Evolutionary conservation across 2,797 vertebrate species (phyloP).

Genomic region (Aulostomus chinensis): DNA sequence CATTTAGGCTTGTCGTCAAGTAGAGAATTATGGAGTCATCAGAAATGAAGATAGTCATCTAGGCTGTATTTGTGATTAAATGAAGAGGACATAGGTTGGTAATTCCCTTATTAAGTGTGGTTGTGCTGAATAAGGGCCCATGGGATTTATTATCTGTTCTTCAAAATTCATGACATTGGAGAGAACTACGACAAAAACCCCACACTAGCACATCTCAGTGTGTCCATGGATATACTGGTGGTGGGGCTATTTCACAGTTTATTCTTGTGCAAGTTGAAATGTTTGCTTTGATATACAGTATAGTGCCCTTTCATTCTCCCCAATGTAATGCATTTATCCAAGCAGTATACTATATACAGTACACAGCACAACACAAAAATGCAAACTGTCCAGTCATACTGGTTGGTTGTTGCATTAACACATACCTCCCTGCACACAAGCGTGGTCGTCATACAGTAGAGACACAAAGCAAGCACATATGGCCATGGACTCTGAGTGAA

Average conservation of each 20-base stretch:
- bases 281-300: no score
- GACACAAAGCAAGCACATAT: slow-evolving; percentile 29
- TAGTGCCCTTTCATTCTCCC: no score
- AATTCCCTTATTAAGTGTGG: slow-evolving; percentile 68
- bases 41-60: slow-evolving; percentile 65
- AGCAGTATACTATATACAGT: no score
- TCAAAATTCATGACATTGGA: slow-evolving; percentile 74
- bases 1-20: slow-evolving; percentile 59
- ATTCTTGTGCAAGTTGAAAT: no score
- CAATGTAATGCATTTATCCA: no score
- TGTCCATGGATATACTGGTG: not conserved
- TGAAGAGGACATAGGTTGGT: slow-evolving; percentile 51
- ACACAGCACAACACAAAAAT: no score
- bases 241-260: not conserved
- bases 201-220: slow-evolving; percentile 27
- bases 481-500: slow-evolving; percentile 58
- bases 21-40: slow-evolving; percentile 65
- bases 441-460: not conserved
- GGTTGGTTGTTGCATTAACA: no score
- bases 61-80: slow-evolving; percentile 70
- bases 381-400: no score
- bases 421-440: no score
- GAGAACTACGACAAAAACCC: slow-evolving; percentile 53
- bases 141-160: slow-evolving; percentile 73
- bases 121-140: slow-evolving; percentile 73